phyloP scores from a whole-genome alignment of 2,888 invertebrate genomes.

The Xylocampa areola region DNA sequence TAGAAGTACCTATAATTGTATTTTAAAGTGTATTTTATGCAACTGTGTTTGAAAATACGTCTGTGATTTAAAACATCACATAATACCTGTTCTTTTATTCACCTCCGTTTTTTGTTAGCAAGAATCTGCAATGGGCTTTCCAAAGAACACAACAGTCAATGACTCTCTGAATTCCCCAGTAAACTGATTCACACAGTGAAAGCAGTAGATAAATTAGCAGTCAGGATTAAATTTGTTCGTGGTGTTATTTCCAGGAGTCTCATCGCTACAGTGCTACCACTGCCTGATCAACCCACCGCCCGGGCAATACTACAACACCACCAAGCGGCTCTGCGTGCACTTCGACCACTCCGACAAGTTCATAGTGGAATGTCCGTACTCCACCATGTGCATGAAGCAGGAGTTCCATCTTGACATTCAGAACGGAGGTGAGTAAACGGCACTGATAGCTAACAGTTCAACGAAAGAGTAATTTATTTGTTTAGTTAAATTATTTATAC shows the following conservation, averaged over 20 bases:
- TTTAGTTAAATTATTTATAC: too few species aligned
- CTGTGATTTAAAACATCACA: too few species aligned
- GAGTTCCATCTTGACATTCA: slow-evolving; percentile 91
- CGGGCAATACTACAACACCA: slow-evolving; percentile 89
- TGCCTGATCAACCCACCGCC: slow-evolving; percentile 92
- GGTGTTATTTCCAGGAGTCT: slow-evolving; percentile 74
- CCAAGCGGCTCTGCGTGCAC: slow-evolving; percentile 92
- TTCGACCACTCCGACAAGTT: slow-evolving; percentile 93
- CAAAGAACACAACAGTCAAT: too few species aligned
- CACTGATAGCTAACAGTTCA: neutral
- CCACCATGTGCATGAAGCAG: slow-evolving; percentile 95
- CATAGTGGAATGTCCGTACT: slow-evolving; percentile 93
- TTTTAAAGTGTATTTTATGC: too few species aligned
- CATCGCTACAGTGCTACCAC: slow-evolving; percentile 92
- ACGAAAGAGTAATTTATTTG: too few species aligned
- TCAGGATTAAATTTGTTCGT: neutral
- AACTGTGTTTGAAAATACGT: too few species aligned
- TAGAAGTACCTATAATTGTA: too few species aligned
- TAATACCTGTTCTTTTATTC: too few species aligned
- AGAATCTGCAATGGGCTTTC: too few species aligned
- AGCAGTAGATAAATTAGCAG: neutral
- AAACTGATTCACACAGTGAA: neutral
- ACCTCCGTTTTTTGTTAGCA: too few species aligned
- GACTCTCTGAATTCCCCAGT: too few species aligned
- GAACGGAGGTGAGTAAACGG: slow-evolving; percentile 92